Conservation (phyloP, 2,113 vertebrate genomes). For the Gymnogyps californianus region DNA sequence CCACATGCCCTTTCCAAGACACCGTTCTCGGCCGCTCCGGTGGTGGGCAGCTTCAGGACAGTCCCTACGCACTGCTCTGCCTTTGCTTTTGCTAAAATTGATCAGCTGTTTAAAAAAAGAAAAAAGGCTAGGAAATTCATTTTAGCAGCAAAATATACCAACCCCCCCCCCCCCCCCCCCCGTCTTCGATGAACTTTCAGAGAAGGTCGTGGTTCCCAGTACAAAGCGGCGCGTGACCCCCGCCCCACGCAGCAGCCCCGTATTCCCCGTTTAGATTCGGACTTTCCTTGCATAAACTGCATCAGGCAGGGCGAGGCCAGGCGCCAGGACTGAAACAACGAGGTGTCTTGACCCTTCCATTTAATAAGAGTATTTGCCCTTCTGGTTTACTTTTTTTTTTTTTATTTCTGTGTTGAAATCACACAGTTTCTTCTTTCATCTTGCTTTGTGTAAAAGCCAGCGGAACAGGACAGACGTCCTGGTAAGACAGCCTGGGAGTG, state of each 20-base stretch:
- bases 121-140: neutral
- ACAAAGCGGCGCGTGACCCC: rapidly evolving
- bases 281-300: neutral
- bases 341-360: neutral
- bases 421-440: too few species aligned
- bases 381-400: neutral
- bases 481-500: neutral
- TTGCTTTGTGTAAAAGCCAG: neutral
- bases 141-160: neutral
- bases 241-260: rapidly evolving
- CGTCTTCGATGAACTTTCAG: neutral
- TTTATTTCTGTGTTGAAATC: neutral
- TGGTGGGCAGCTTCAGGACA: neutral
- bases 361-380: too few species aligned
- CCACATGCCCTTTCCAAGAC: rapidly evolving
- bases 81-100: neutral
- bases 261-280: rapidly evolving
- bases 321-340: rapidly evolving
- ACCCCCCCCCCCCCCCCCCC: too few species aligned
- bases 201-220: neutral
- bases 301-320: neutral
- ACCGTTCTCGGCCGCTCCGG: rapidly evolving
- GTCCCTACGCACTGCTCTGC: rapidly evolving
- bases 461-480: rapidly evolving
- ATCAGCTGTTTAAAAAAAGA: neutral